A percentile compares a stretch with the other conserved stretches of the same genome.
Evolutionary conservation across 2,888 invertebrate species (phyloP).

Genomic region (Lysandra bellargus): DNA sequence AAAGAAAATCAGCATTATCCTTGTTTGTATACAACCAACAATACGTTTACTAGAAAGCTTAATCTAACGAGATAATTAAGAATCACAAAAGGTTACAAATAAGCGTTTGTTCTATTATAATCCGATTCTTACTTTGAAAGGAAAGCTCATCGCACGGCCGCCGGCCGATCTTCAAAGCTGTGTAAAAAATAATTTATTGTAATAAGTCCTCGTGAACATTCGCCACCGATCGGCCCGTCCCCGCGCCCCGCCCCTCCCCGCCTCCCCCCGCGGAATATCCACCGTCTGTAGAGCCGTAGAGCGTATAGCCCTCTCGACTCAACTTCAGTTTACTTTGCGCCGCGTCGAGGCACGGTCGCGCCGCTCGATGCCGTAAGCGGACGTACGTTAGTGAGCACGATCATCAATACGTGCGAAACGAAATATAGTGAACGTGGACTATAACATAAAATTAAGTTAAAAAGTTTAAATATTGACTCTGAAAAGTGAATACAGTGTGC

Average conservation of each 20-base stretch:
- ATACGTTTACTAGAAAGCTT: neutral
- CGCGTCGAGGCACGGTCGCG: slow-evolving; percentile 75
- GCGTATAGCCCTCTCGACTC: slow-evolving; percentile 46
- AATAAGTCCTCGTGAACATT: slow-evolving; percentile 78
- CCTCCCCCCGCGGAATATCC: slow-evolving; percentile 65
- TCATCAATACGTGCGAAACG: slow-evolving; percentile 58
- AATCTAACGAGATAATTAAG: neutral
- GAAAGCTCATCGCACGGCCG: slow-evolving; percentile 61
- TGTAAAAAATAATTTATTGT: slow-evolving; percentile 78
- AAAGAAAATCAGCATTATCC: neutral
- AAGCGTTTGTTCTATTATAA: slow-evolving; percentile 18
- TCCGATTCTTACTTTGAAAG: slow-evolving; percentile 30
- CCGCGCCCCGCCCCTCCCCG: slow-evolving; percentile 63
- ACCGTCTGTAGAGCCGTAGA: slow-evolving; percentile 53
- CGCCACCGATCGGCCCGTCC: slow-evolving; percentile 75
- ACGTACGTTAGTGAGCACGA: slow-evolving; percentile 72
- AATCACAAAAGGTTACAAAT: slow-evolving; percentile 4
- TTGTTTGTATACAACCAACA: neutral
- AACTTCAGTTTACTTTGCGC: slow-evolving; percentile 70
- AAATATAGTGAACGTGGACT: slow-evolving; percentile 36
- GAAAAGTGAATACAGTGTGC: slow-evolving; percentile 15
- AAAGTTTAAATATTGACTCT: neutral
- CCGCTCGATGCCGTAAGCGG: slow-evolving; percentile 67
- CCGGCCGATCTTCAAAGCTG: slow-evolving; percentile 70
- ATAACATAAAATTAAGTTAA: neutral